Percentiles rank a stretch among this genome's conserved stretches.
Evolutionary conservation across 2,888 invertebrate genomes (phyloP).

Genomic region (Hemaris fuciformis): DNA sequence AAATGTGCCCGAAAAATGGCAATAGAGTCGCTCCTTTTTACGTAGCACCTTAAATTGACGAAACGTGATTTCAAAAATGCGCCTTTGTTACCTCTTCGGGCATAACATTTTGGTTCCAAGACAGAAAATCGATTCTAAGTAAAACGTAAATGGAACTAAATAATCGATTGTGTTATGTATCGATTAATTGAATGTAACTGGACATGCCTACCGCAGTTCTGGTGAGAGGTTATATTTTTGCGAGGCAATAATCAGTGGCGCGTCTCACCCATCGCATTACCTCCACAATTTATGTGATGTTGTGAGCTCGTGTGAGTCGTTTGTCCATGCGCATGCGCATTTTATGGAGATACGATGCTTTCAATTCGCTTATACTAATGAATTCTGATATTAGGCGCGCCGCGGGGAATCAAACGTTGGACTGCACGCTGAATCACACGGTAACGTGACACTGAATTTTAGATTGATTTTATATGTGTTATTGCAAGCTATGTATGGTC

Average conservation of each 20-base stretch:
- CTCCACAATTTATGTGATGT: conserved; percentile 24
- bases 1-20: too few species aligned
- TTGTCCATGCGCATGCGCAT: conserved; percentile 20
- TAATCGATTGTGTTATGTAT: neutral
- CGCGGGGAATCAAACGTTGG: conserved; percentile 21
- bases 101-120: too few species aligned
- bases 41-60: too few species aligned
- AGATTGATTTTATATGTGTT: conserved; percentile 28
- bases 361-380: conserved; percentile 36
- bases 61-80: too few species aligned
- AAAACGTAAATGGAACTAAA: neutral
- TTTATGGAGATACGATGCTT: conserved; percentile 30
- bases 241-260: neutral
- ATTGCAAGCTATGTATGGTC: neutral
- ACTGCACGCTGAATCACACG: neutral
- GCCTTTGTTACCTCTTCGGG: too few species aligned
- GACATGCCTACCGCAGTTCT: neutral
- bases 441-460: neutral
- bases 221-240: neutral
- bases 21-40: too few species aligned
- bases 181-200: neutral
- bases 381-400: conserved; percentile 34
- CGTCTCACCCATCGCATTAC: conserved; percentile 22
- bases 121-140: neutral
- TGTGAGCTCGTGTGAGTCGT: conserved; percentile 15